Conservation (phyloP, 2,113 vertebrate genomes). For the Hippoglossus stenolepis region DNA sequence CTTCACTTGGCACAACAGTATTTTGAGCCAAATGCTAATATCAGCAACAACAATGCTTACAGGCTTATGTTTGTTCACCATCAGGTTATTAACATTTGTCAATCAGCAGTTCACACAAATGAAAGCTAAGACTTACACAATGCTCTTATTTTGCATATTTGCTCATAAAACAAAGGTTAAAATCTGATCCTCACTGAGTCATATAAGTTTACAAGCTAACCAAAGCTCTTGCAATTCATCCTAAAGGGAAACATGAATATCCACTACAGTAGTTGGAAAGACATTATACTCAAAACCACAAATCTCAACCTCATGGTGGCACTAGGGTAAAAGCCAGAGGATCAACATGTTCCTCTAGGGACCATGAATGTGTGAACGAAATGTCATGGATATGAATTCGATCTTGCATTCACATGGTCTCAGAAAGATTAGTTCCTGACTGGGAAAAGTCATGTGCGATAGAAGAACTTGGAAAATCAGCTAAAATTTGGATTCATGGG, state of each 20-base stretch:
- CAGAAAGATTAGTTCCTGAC: no score
- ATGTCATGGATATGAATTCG: background rate
- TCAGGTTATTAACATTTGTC: background rate
- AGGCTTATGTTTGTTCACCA: background rate
- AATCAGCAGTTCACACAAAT: no score
- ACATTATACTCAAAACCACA: background rate
- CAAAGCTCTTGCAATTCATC: background rate
- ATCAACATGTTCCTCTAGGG: background rate
- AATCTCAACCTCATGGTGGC: background rate
- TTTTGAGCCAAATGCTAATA: background rate
- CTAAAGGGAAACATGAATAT: no score
- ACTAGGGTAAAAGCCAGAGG: background rate
- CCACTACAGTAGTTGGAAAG: no score
- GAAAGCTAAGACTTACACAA: no score
- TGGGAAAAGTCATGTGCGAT: no score
- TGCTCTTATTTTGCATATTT: no score
- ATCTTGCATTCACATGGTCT: no score
- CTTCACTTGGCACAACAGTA: background rate
- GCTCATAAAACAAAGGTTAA: no score
- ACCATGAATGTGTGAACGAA: background rate
- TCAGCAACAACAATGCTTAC: background rate
- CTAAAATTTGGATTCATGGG: no score
- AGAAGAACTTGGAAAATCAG: no score
- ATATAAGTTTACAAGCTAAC: background rate
- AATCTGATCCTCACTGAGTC: background rate